Evolutionary conservation across 1,140 invertebrate species (phyloP).

Genomic region (Psix sp.): DNA sequence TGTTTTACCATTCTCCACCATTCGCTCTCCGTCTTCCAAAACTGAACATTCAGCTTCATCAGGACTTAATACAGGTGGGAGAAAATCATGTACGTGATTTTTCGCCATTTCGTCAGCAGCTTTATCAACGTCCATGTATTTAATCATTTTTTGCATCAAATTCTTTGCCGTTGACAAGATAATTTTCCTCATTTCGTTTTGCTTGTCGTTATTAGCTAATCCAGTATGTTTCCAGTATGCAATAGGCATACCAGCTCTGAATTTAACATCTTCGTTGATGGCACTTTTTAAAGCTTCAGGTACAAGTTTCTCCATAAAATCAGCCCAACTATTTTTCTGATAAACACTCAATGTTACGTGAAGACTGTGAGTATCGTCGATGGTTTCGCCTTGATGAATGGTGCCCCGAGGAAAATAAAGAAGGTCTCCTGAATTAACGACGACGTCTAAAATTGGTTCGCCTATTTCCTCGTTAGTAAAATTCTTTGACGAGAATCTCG

Average conservation of each 20-base stretch:
- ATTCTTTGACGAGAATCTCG: slow-evolving; percentile 90
- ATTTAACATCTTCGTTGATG: slow-evolving; percentile 82
- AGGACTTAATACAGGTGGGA: slow-evolving; percentile 87
- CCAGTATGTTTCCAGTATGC: slow-evolving; percentile 87
- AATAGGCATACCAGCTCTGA: slow-evolving; percentile 88
- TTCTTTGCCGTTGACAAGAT: slow-evolving; percentile 80
- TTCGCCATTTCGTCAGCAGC: slow-evolving; percentile 91
- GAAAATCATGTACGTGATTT: slow-evolving; percentile 88
- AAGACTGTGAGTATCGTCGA: slow-evolving; percentile 87
- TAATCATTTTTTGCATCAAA: slow-evolving; percentile 81
- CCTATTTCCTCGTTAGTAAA: slow-evolving; percentile 87
- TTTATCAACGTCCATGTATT: slow-evolving; percentile 85
- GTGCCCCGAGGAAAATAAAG: slow-evolving; percentile 95
- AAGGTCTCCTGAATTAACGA: slow-evolving; percentile 91
- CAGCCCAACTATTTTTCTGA: slow-evolving; percentile 92
- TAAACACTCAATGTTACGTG: slow-evolving; percentile 95
- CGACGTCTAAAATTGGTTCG: slow-evolving; percentile 88
- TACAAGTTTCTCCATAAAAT: slow-evolving; percentile 90
- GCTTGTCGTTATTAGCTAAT: slow-evolving; percentile 78
- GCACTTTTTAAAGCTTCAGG: slow-evolving; percentile 86
- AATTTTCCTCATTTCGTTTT: slow-evolving; percentile 74
- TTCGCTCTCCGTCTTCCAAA: slow-evolving; percentile 82
- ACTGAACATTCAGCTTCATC: slow-evolving; percentile 83
- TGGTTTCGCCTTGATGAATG: slow-evolving; percentile 92
- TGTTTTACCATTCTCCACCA: slow-evolving; percentile 81